Base-by-base conservation (phyloP, 2,888 invertebrate genomes). In the Nymphalis polychloros region DNA sequence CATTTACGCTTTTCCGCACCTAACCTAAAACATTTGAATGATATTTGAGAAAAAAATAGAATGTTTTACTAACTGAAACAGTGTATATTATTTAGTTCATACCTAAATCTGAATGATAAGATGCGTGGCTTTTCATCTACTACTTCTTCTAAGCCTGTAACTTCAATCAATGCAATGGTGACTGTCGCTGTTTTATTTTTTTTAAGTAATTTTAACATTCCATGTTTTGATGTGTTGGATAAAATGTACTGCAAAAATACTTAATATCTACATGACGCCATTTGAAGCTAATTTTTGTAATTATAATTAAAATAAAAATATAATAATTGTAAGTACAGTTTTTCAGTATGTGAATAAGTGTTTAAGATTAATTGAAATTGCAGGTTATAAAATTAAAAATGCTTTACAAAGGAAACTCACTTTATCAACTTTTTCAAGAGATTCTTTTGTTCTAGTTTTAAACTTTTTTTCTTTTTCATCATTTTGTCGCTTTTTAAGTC, bases 1-100 rank as follows among this genome's bases (percentile, higher is more conserved):
- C 97, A 97, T 93, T 98, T 98, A 89, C 96, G 97, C 90, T 99
- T 99, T 91, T 99, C 99, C 77, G 96, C 95, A 60, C 98, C 98
- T 81, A 99, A 94, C 82, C 98, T 97, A 81, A 59, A 86, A 82
- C 63, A 52, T 57, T 35, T 55, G 16, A 69, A 67, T 20, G 8
- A 46, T 52, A 23, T n/a, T 17, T 23, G 10, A 20, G 20, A 20
- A 23, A 10, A 20, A 20, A 20, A 27, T 55, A 13, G 19, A 48
- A 5, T 5, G 8, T 41, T 64, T 46, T 48, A 41, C 5, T 41
- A n/a, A n/a, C 48, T 49, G 48, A 8, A 17, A 41, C 53, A n/a
- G n/a, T n/a, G n/a, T 19, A 31, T 23, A 63, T 41, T 8, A 47
- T 27, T 41, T n/a, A 27, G 2, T 5, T 19, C 8, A 78, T 87